These are phyloP conservation scores for Papilio gigon DNA, from an alignment of 2,888 invertebrate species.

Conservation along the genomic window DNA sequence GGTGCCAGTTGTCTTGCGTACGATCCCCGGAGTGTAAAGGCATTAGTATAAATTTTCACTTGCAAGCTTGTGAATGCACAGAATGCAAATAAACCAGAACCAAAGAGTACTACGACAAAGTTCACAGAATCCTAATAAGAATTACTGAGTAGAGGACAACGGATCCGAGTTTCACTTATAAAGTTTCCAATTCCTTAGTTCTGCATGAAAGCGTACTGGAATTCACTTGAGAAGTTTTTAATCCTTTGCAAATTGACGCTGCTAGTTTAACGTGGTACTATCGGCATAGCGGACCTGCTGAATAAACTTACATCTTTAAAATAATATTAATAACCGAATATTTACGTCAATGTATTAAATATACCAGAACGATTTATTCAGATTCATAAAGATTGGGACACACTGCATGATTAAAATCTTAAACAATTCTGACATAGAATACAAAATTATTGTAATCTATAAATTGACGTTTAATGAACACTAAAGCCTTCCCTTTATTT, in stretches of 20 bases:
- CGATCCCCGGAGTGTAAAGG: too few relatives aligned
- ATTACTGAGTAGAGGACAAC: slow-evolving; percentile 9
- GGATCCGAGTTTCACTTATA: slow-evolving; percentile 19
- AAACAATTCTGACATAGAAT: too few relatives aligned
- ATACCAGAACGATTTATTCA: too few relatives aligned
- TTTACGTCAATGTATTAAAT: too few relatives aligned
- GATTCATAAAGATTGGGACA: too few relatives aligned
- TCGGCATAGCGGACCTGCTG: not conserved
- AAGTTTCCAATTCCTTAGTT: slow-evolving; percentile 20
- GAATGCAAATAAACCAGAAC: not conserved
- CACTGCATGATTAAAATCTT: too few relatives aligned
- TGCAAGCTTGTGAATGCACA: not conserved
- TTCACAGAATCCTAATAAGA: slow-evolving; percentile 5
- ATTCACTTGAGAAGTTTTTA: slow-evolving; percentile 19
- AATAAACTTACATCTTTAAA: not conserved
- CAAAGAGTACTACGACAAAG: not conserved
- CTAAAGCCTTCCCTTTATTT: too few relatives aligned
- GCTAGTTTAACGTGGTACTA: not conserved
- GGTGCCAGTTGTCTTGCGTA: too few relatives aligned
- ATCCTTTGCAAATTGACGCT: slow-evolving; percentile 22
- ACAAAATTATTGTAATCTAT: too few relatives aligned
- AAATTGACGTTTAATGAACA: too few relatives aligned
- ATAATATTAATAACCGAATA: not conserved
- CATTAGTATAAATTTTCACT: not conserved
- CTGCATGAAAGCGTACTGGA: slow-evolving; percentile 15